Conservation (phyloP, 1,140 invertebrate species). For the Mercenaria mercenaria region DNA sequence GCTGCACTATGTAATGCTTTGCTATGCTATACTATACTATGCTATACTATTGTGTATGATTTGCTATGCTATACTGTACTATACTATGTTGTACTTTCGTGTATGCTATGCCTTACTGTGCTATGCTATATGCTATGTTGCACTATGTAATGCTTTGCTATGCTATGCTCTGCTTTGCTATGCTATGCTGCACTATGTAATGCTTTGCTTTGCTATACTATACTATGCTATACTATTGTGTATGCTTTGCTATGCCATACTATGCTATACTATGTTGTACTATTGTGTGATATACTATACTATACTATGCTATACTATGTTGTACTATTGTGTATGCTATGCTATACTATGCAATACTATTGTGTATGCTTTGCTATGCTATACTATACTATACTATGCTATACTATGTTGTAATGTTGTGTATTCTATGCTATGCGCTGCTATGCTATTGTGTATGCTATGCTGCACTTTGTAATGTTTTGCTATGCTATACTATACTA, state of each 20-base stretch:
- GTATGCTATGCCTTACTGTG: constrained; percentile 21
- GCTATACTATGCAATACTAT: too few species aligned
- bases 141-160: constrained; percentile 14
- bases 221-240: constrained; percentile 31
- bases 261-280: constrained; percentile 17
- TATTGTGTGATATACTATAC: constrained; percentile 20
- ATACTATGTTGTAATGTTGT: too few species aligned
- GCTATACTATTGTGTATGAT: background rate
- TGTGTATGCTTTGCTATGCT: too few species aligned
- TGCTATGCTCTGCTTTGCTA: constrained; percentile 12
- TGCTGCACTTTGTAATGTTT: too few species aligned
- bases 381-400: too few species aligned
- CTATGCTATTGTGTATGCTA: too few species aligned
- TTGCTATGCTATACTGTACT: background rate
- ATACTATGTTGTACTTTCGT: background rate
- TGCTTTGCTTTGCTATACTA: constrained; percentile 29
- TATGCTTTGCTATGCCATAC: constrained; percentile 24
- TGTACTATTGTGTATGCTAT: constrained; percentile 41
- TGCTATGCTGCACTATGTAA: background rate
- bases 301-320: background rate
- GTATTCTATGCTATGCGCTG: too few species aligned
- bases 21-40: too few species aligned
- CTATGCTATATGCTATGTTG: background rate
- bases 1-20: too few species aligned
- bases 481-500: too few species aligned